Conservation (phyloP, 2,888 invertebrate species). For the Tetramorium bicarinatum region DNA sequence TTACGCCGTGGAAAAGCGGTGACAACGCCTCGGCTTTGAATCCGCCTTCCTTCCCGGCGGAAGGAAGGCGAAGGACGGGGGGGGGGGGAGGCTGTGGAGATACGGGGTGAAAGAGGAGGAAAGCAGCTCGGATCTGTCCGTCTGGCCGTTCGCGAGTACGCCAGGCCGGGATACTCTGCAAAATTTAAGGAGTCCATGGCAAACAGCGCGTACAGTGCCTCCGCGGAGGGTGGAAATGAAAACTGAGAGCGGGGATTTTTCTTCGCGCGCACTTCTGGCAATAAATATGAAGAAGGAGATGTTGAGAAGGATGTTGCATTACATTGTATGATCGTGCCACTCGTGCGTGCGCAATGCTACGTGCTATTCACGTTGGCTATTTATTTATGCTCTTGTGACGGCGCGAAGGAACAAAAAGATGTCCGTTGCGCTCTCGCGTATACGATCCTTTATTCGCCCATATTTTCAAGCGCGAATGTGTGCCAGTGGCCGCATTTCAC, state of each 20-base stretch:
- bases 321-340: constrained; percentile 16
- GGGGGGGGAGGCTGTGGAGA: constrained; percentile 14
- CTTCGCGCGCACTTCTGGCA: constrained; percentile 41
- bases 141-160: constrained; percentile 47
- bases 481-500: neutral
- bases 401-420: neutral
- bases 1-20: constrained; percentile 73
- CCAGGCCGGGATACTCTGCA: constrained; percentile 65
- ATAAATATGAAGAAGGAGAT: constrained; percentile 33
- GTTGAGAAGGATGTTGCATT: neutral
- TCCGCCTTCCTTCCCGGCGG: constrained; percentile 58
- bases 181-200: constrained; percentile 75
- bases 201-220: constrained; percentile 27
- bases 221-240: constrained; percentile 64
- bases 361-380: neutral
- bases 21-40: constrained; percentile 75
- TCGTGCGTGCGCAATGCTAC: constrained; percentile 28
- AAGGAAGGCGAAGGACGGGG: constrained; percentile 26
- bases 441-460: neutral
- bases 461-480: neutral
- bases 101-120: constrained; percentile 37
- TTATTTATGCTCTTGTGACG: constrained; percentile 19
- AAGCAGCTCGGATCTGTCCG: constrained; percentile 59
- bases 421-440: neutral
- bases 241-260: constrained; percentile 62